A percentile compares a stretch with the other conserved stretches of the same genome.
Conservation (phyloP, 2,797 vertebrate species). For the Euthynnus affinis region DNA sequence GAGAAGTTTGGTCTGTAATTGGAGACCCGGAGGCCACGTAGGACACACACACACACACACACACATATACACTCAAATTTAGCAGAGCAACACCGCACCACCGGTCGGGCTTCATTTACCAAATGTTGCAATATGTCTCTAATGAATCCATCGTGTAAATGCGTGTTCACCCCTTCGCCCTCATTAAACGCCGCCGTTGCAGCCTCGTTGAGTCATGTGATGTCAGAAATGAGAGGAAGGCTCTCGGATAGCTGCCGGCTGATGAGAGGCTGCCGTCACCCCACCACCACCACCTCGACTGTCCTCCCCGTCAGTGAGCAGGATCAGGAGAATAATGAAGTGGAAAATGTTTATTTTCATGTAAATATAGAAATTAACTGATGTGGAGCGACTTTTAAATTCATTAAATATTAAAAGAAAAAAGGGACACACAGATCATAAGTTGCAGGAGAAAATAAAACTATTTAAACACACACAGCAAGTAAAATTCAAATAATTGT, state of each 20-base stretch:
- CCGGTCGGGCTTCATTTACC: constrained; percentile 51
- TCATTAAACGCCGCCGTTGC: constrained; percentile 51
- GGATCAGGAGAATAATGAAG: constrained; percentile 13
- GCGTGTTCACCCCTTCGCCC: constrained; percentile 44
- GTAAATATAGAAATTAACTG: background rate
- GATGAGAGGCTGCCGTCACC: too few species aligned
- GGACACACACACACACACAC: constrained; percentile 36
- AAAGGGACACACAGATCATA: background rate
- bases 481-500: too few species aligned
- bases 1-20: constrained; percentile 69
- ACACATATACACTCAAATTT: constrained; percentile 23
- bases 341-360: constrained; percentile 8
- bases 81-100: background rate
- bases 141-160: constrained; percentile 61
- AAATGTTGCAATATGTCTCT: constrained; percentile 52
- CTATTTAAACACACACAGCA: too few species aligned
- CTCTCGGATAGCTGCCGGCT: background rate
- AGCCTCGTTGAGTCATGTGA: constrained; percentile 12
- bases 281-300: too few species aligned
- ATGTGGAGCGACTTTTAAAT: background rate
- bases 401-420: background rate
- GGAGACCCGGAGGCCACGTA: constrained; percentile 54
- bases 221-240: constrained; percentile 1
- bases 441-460: too few species aligned
- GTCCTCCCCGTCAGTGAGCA: background rate